Evolutionary conservation across 2,888 invertebrate species (phyloP).

Genomic region (Drosophila neonasuta): DNA sequence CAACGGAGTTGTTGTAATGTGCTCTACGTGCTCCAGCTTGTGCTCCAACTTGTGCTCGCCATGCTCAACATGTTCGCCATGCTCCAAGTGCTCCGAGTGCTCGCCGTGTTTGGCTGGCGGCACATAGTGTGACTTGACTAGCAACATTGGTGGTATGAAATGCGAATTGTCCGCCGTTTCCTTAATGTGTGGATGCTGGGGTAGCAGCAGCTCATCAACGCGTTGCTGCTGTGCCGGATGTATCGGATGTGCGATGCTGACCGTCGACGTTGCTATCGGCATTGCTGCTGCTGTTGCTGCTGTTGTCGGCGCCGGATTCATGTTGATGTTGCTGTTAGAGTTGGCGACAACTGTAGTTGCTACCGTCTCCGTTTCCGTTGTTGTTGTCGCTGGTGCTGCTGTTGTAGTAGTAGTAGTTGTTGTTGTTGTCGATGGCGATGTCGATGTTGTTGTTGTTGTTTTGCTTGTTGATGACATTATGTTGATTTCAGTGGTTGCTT

Average conservation of each 20-base stretch:
- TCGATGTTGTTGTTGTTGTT: not conserved
- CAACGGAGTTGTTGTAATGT: conserved; percentile 5
- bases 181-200: conserved; percentile 75
- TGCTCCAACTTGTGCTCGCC: conserved; percentile 52
- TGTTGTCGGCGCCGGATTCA: conserved; percentile 15
- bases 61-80: conserved; percentile 49
- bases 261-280: conserved; percentile 44
- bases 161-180: conserved; percentile 80
- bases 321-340: conserved; percentile 8
- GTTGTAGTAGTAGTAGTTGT: conserved; percentile 27
- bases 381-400: conserved; percentile 22
- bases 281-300: conserved; percentile 26
- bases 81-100: conserved; percentile 34
- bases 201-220: conserved; percentile 53
- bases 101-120: conserved; percentile 77
- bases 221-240: conserved; percentile 77
- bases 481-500: conserved; percentile 15
- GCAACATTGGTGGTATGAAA: conserved; percentile 82
- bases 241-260: conserved; percentile 79
- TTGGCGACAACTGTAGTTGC: conserved; percentile 22
- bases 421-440: conserved; percentile 17
- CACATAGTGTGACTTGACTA: conserved; percentile 82
- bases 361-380: conserved; percentile 20
- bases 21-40: conserved; percentile 12
- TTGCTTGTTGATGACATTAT: conserved; percentile 4